A percentile compares a stretch with the other conserved stretches of the same genome.
These are phyloP conservation scores for Nautilus pompilius DNA, from an alignment of 1,140 invertebrate species.

Conservation along the genomic window DNA sequence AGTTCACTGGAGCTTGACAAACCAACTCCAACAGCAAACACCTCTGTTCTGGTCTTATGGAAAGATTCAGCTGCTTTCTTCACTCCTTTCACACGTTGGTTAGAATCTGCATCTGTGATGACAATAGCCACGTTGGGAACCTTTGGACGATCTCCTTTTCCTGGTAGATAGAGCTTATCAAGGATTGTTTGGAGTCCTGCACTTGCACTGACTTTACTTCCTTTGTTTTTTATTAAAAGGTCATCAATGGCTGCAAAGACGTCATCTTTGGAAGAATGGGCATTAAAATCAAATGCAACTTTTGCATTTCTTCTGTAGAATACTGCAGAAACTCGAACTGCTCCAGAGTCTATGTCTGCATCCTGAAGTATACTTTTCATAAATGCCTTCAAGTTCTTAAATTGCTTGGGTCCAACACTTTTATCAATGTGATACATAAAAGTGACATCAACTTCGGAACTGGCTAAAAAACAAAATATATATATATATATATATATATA, in stretches of 20 bases:
- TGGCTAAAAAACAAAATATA: too few species aligned
- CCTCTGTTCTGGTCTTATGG: constrained; percentile 6
- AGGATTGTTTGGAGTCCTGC: constrained; percentile 7
- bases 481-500: too few species aligned
- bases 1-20: constrained; percentile 17
- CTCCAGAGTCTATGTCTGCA: constrained; percentile 13
- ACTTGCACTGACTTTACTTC: constrained; percentile 15
- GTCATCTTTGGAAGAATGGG: constrained; percentile 12
- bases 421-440: constrained; percentile 24
- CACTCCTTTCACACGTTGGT: not conserved
- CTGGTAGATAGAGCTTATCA: not conserved
- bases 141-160: constrained; percentile 5
- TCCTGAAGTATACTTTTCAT: constrained; percentile 15
- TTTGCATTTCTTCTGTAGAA: constrained; percentile 11
- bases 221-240: not conserved
- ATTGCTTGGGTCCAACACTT: constrained; percentile 14
- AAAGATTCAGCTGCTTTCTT: not conserved
- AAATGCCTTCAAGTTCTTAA: constrained; percentile 18
- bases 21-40: constrained; percentile 27
- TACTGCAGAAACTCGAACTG: constrained; percentile 12
- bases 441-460: constrained; percentile 21
- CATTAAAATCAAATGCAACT: constrained; percentile 17
- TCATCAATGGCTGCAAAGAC: constrained; percentile 12
- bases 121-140: constrained; percentile 12
- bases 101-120: constrained; percentile 24